Percentiles rank a stretch among this genome's conserved stretches.
Evolutionary conservation across 1,140 invertebrate genomes (phyloP).

Genomic region (Protaetia brevitarsis): DNA sequence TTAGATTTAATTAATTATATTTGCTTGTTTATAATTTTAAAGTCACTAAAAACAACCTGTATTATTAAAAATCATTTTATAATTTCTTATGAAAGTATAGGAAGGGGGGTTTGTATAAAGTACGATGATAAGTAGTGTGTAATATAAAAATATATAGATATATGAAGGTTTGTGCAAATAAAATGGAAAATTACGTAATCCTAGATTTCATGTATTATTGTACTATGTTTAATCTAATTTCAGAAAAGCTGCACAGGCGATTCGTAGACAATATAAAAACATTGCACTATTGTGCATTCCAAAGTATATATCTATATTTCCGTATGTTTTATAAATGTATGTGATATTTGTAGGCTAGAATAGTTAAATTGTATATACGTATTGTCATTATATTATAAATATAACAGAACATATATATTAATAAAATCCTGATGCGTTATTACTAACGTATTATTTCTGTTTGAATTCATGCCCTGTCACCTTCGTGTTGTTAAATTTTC

Average conservation of each 20-base stretch:
- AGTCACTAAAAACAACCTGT: too few species aligned
- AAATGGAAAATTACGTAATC: too few species aligned
- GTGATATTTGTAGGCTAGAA: conserved; percentile 38
- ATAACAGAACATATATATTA: conserved; percentile 15
- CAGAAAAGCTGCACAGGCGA: neutral
- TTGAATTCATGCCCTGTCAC: neutral
- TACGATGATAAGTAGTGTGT: too few species aligned
- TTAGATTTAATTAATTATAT: too few species aligned
- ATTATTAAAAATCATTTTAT: too few species aligned
- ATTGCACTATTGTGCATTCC: conserved; percentile 41
- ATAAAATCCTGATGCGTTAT: conserved; percentile 16
- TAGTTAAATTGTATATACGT: conserved; percentile 36
- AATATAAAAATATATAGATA: too few species aligned
- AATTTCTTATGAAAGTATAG: too few species aligned
- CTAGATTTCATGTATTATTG: neutral
- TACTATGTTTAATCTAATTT: neutral
- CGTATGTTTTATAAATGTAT: conserved; percentile 44
- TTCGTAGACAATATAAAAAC: conserved; percentile 1
- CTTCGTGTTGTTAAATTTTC: too few species aligned
- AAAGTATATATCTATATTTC: conserved; percentile 35
- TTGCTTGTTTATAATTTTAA: too few species aligned
- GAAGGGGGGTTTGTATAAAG: too few species aligned
- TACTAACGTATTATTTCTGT: neutral
- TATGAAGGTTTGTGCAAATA: too few species aligned
- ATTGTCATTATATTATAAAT: conserved; percentile 28